Conservation (phyloP, 2,888 invertebrate genomes). For the Agelastica alni region DNA sequence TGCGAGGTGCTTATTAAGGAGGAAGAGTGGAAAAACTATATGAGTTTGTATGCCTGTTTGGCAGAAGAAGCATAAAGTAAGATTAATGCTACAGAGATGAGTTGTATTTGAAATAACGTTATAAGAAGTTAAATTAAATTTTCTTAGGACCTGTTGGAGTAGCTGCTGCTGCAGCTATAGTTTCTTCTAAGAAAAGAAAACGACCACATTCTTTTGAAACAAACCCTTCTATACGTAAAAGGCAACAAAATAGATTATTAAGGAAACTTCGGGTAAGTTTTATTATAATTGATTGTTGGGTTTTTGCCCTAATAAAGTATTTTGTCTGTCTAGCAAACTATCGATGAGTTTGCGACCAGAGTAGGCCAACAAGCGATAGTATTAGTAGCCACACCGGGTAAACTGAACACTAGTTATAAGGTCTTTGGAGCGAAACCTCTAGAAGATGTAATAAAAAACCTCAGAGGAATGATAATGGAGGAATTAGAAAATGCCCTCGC, state of each 20-base stretch:
- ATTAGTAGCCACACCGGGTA: conserved; percentile 93
- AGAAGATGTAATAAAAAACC: conserved; percentile 92
- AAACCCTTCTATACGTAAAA: conserved; percentile 92
- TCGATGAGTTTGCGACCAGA: conserved; percentile 95
- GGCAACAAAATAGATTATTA: conserved; percentile 91
- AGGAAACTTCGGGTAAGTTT: conserved; percentile 75
- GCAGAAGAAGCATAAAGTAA: no score
- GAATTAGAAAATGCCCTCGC: conserved; percentile 91
- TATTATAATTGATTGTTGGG: no score
- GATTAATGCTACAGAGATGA: no score
- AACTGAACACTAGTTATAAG: conserved; percentile 94
- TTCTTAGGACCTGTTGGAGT: conserved; percentile 88
- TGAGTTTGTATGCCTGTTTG: no score
- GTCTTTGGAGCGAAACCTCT: conserved; percentile 96
- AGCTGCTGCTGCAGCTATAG: conserved; percentile 95
- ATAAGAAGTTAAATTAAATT: background rate
- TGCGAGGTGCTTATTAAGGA: no score
- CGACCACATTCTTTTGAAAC: conserved; percentile 96
- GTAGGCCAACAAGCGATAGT: conserved; percentile 98
- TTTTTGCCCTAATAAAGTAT: no score
- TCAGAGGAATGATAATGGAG: conserved; percentile 90
- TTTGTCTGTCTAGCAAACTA: conserved; percentile 77
- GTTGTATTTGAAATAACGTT: no score
- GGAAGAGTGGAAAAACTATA: no score
- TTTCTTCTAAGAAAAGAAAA: conserved; percentile 93